Base-by-base conservation (phyloP, 2,888 invertebrate species). In the Apocheima hispidaria region DNA sequence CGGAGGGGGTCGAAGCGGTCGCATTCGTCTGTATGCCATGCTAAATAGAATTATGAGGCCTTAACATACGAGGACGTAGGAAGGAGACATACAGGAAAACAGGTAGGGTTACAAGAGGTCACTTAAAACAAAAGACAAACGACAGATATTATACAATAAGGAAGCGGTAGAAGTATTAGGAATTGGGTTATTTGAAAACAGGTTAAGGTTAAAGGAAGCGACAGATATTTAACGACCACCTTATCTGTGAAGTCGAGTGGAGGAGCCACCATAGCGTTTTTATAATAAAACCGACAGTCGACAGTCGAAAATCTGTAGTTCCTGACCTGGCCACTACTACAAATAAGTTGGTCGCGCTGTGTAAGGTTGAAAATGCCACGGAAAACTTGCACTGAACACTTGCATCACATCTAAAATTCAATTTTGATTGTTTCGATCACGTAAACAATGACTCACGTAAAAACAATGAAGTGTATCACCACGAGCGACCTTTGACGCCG, bases 11-110 rank as follows among this genome's bases (percentile, higher is more conserved):
- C 48, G 98, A 99, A 71, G 94, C 93, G 2, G 99, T 98, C 64
- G 99, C 98, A 74, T 96, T 97, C 66, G 96, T 96, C 80, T 95
- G 93, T 77, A 98, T 96, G 74, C 96, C 96, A 78, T 94, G 94
- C 96, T 98, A 90, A 72, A 93, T 93, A 83, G 52, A 62, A 91
- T 90, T 90, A 90, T 79, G 80, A 81, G 82, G 72, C 86, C 91
- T 90, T 89, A 84, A 80, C 84, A 72, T 77, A 74, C 69, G 69
- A 36, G 73, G 73, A 70, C 65, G 79, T 82, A 77, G 77, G 83
- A 79, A 74, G 69, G 35, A 71, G 75, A 52, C 52, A 54, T 65
- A 65, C 66, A 53, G 60, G 55, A 46, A 50, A 61, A 60, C 51
- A 66, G 51, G 51, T 46, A n/a, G n/a, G n/a, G n/a, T n/a, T n/a